phyloP scores from a whole-genome alignment of 92 coral and sea anemone genomes.

The Scolanthus callimorphus region DNA sequence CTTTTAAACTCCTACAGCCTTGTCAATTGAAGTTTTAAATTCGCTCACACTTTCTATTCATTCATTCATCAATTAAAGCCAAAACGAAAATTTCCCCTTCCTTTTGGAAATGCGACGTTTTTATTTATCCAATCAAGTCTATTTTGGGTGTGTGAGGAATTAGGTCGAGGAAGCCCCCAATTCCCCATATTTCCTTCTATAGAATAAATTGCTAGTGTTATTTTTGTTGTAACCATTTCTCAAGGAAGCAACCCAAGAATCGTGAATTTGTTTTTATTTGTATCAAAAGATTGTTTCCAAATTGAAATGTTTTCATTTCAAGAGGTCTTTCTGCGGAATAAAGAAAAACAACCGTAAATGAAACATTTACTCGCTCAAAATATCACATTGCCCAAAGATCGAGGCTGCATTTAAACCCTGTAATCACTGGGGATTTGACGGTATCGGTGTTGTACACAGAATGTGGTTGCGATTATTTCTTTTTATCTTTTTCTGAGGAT shows the following conservation, averaged over 20 bases:
- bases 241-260: constrained; percentile 28
- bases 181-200: constrained; percentile 78
- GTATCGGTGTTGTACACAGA: neutral
- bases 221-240: constrained; percentile 70
- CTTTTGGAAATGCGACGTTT: constrained; percentile 13
- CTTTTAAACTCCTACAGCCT: too few relatives aligned
- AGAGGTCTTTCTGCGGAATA: constrained; percentile 11
- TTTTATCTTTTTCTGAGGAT: neutral
- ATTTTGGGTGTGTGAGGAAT: constrained; percentile 49
- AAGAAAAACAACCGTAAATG: constrained; percentile 9
- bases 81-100: neutral
- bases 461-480: neutral
- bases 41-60: too few relatives aligned
- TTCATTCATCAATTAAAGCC: too few relatives aligned
- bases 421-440: too few relatives aligned
- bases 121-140: constrained; percentile 40
- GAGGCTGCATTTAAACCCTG: too few relatives aligned
- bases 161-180: constrained; percentile 77
- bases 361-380: constrained; percentile 1
- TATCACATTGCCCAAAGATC: neutral
- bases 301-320: neutral
- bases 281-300: constrained; percentile 19
- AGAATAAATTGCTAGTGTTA: constrained; percentile 45
- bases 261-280: constrained; percentile 17
- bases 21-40: too few relatives aligned